Evolutionary conservation across 2,888 invertebrate genomes (phyloP), one percentile per base, ranked within the genome.

Genomic region (Himalopsyche anomala): DNA sequence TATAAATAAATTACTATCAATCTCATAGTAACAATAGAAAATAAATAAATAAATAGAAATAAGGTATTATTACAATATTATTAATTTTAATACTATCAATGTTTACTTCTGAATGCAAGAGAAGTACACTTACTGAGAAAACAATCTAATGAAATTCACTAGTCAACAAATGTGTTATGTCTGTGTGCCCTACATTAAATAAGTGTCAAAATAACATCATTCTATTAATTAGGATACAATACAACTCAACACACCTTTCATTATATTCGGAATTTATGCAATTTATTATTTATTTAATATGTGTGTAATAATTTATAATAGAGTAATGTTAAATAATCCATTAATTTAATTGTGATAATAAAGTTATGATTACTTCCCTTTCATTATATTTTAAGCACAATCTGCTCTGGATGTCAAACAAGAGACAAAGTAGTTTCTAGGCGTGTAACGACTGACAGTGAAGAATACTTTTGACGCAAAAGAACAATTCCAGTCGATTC

Each of bases 151-250:
- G 84, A 86, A 74, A 56, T 82, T 82, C 79, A 86, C 84, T 84
- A 84, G 84, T 82, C 80, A 84, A 86, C 86, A 86, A 45, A 86
- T 86, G 69, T 69, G 74, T 81, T 84, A 40, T 86, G 84, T 84
- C 55, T 80, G 84, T 15, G 86, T 86, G 84, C 84, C 80, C 81
- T 84, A 84, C 28, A 28, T 56, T 84, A 84, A 84, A 81, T 81
- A 81, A 62, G 84, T 84, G 84, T 62, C 74, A 51, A 55, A 15
- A 80, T 69, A 81, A 81, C 81, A 84, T 84, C 40, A 8, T 80
- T 80, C 51, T 45, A 80, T 80, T 42, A 80, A 80, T 80, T 74
- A 74, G 15, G n/a, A 38, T 74, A 74, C 74, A 74, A 74, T 74
- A 74, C 74, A 74, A 74, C 74, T 74, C 74, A 74, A 74, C 74